Conservation (phyloP, 2,113 vertebrate genomes). For the Callospermophilus lateralis region DNA sequence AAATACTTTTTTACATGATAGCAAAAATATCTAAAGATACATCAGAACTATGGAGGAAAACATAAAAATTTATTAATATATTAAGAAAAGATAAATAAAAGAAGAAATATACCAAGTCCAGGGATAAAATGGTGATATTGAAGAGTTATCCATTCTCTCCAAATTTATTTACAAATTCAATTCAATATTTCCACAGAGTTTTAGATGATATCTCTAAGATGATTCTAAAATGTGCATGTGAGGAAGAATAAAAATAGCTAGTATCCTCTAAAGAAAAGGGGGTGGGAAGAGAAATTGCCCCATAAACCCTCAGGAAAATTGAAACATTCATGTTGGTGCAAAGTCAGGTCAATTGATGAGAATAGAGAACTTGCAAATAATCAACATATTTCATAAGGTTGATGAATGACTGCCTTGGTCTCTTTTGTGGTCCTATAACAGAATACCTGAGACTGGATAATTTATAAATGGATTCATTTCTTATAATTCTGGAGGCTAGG, state of each 20-base stretch:
- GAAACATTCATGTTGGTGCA: not conserved
- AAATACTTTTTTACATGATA: not conserved
- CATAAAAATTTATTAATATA: not conserved
- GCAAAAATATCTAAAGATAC: not conserved
- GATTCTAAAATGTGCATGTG: not conserved
- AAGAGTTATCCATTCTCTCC: not conserved
- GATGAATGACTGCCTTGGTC: not conserved
- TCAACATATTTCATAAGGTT: not conserved
- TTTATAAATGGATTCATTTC: not conserved
- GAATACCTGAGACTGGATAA: not conserved
- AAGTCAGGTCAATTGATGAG: not conserved
- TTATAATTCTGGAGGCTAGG: not conserved
- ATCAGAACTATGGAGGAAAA: not conserved
- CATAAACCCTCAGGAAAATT: not conserved
- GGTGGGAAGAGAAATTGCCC: not conserved
- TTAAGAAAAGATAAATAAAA: slow-evolving; percentile 30
- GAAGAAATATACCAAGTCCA: not conserved
- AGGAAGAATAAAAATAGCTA: not conserved
- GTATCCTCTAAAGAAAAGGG: not conserved
- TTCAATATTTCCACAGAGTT: not conserved
- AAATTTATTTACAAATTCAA: not conserved
- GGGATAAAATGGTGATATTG: not conserved
- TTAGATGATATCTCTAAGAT: not conserved
- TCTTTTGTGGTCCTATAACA: not conserved
- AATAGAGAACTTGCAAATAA: not conserved